Percentiles rank a stretch among this genome's conserved stretches.
These are phyloP conservation scores for Brachypterus glaber DNA, from an alignment of 2,888 invertebrate genomes.

Conservation along the genomic window DNA sequence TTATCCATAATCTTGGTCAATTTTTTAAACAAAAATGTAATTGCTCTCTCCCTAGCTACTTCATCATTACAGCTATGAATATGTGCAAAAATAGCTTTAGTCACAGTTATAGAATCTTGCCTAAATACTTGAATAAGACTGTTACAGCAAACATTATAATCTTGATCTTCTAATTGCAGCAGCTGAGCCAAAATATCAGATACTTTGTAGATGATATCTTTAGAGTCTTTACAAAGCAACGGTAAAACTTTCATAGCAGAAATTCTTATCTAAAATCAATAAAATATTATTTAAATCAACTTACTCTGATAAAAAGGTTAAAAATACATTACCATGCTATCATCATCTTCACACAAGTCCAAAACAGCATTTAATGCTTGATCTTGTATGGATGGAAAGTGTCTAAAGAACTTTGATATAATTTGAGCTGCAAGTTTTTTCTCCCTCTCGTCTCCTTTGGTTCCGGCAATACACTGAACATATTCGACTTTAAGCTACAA, in stretches of 20 bases:
- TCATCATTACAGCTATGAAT: conserved; percentile 58
- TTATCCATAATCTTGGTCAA: conserved; percentile 55
- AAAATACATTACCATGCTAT: conserved; percentile 59
- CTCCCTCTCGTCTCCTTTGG: conserved; percentile 81
- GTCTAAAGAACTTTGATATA: conserved; percentile 87
- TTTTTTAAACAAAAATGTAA: conserved; percentile 74
- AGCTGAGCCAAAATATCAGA: conserved; percentile 89
- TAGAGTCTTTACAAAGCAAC: conserved; percentile 73
- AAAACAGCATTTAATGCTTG: conserved; percentile 85
- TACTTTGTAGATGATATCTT: conserved; percentile 74
- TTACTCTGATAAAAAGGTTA: not conserved
- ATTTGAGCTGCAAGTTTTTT: conserved; percentile 92
- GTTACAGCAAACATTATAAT: conserved; percentile 74
- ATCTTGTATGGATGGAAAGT: conserved; percentile 78
- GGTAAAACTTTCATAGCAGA: conserved; percentile 91
- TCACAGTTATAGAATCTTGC: conserved; percentile 57
- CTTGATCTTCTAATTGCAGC: conserved; percentile 79
- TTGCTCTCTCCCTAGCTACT: conserved; percentile 71
- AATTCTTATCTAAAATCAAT: conserved; percentile 73
- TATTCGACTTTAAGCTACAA: conserved; percentile 78
- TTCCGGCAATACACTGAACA: conserved; percentile 75
- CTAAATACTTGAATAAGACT: conserved; percentile 71
- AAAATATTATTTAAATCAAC: not conserved
- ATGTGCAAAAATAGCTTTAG: conserved; percentile 48
- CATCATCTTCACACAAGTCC: conserved; percentile 93